Percentiles rank a stretch among this genome's conserved stretches.
phyloP scores from a whole-genome alignment of 2,113 vertebrate genomes.

The Rhinolophus sinicus region DNA sequence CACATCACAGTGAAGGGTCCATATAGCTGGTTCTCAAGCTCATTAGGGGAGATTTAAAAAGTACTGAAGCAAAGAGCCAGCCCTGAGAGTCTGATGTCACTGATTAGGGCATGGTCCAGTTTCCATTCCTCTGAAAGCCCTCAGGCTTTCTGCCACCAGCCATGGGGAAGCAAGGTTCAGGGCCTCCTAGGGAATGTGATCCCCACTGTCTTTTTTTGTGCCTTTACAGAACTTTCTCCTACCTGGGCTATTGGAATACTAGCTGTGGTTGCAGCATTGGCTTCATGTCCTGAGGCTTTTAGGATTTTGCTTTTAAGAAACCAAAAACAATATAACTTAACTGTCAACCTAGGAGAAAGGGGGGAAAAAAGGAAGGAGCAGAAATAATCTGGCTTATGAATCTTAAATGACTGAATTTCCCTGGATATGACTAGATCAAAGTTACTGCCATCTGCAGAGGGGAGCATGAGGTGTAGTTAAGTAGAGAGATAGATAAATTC shows the following conservation, averaged over 20 bases:
- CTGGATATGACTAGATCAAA: neutral
- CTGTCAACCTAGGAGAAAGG: neutral
- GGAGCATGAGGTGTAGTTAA: neutral
- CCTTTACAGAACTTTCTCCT: neutral
- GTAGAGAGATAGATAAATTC: neutral
- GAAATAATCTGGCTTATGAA: neutral
- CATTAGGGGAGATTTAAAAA: neutral
- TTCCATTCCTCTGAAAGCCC: neutral
- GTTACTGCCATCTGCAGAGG: neutral
- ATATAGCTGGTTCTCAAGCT: neutral
- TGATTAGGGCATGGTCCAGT: fast-evolving
- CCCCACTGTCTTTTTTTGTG: neutral
- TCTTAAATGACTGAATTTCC: neutral
- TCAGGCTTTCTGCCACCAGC: neutral
- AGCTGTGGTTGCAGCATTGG: neutral
- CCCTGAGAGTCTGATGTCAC: neutral
- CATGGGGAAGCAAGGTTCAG: fast-evolving
- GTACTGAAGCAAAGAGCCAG: too few species aligned
- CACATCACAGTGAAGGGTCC: neutral
- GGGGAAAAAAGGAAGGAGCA: neutral
- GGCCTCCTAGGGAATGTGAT: neutral
- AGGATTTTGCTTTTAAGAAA: neutral
- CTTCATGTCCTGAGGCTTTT: neutral
- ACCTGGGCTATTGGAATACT: neutral
- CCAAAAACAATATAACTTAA: neutral